These are phyloP conservation scores for Lepus americanus DNA, from an alignment of 2,113 vertebrate species.

Conservation along the genomic window DNA sequence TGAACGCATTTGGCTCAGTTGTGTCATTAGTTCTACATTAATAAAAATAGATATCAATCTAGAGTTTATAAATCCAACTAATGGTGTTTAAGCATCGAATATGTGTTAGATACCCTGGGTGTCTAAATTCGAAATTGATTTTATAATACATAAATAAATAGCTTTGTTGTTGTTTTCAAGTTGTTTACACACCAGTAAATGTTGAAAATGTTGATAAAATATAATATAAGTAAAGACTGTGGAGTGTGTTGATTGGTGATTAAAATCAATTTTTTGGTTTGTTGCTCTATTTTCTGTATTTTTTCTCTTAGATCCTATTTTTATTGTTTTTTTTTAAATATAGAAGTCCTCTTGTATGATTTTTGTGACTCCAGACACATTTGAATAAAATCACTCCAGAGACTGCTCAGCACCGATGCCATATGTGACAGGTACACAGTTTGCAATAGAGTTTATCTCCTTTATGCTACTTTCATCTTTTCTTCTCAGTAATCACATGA, in stretches of 20 bases:
- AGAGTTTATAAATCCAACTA: neutral
- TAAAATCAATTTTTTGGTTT: neutral
- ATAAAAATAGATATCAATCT: neutral
- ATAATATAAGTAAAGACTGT: neutral
- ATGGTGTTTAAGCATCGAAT: neutral
- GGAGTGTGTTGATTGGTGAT: neutral
- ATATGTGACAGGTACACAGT: neutral
- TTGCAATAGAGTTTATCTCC: neutral
- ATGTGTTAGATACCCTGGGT: neutral
- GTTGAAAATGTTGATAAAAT: neutral
- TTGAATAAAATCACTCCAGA: too few relatives aligned
- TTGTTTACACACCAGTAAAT: neutral
- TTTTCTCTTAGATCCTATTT: neutral
- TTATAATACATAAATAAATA: neutral
- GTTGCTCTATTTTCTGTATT: neutral
- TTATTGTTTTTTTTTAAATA: neutral
- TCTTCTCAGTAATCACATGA: neutral
- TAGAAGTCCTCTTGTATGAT: neutral
- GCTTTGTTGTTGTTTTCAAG: neutral
- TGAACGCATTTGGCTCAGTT: neutral
- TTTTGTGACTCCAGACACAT: neutral
- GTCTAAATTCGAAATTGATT: neutral
- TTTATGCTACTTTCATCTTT: neutral
- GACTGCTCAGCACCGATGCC: neutral
- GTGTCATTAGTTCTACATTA: neutral